A percentile compares a stretch with the other conserved stretches of the same genome.
Conservation (phyloP, 1,140 invertebrate genomes). For the Acromyrmex echinatior region DNA sequence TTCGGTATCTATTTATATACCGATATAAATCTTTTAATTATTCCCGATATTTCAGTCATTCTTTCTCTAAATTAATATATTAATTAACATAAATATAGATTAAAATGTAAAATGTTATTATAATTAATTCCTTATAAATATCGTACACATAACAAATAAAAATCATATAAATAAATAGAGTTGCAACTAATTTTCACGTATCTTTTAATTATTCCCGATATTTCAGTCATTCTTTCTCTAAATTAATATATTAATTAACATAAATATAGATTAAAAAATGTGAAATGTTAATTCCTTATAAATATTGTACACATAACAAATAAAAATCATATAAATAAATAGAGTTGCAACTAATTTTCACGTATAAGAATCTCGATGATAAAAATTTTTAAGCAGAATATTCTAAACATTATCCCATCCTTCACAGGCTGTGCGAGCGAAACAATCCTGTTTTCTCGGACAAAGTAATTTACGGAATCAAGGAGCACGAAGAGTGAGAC, state of each 20-base stretch:
- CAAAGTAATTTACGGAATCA: constrained; percentile 45
- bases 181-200: not conserved
- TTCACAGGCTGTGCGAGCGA: not conserved
- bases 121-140: not conserved
- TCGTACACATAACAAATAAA: not conserved
- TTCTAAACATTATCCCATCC: not conserved
- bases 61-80: not conserved
- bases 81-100: not conserved
- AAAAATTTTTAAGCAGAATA: not conserved
- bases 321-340: not conserved
- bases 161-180: not conserved
- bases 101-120: not conserved
- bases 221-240: not conserved
- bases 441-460: not conserved
- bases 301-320: not conserved
- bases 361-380: not conserved
- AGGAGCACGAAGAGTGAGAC: constrained; percentile 40
- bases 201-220: not conserved
- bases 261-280: not conserved
- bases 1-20: too few relatives aligned
- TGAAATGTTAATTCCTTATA: not conserved
- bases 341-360: not conserved
- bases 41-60: not conserved
- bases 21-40: too few relatives aligned
- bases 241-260: constrained; percentile 13